Percentiles rank a stretch among this genome's conserved stretches.
These are phyloP conservation scores for Schrankia costaestrigalis DNA, from an alignment of 2,888 invertebrate species.

Conservation along the genomic window DNA sequence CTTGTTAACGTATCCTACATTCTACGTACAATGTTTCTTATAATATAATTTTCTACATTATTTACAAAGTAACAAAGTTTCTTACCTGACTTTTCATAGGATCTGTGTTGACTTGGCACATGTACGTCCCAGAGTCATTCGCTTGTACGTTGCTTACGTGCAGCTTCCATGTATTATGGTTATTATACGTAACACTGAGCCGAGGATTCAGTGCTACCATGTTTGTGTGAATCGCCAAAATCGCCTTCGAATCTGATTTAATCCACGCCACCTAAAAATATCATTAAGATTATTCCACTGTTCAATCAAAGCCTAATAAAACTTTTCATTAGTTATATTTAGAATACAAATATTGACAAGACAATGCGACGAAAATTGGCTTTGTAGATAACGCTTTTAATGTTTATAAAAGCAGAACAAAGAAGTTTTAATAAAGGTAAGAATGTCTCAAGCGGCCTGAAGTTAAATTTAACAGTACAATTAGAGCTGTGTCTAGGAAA, in stretches of 20 bases:
- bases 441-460: constrained; percentile 23
- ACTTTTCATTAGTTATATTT: constrained; percentile 21
- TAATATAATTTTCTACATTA: neutral
- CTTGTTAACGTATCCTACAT: too few relatives aligned
- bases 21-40: neutral
- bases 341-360: constrained; percentile 24
- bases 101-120: constrained; percentile 96
- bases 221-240: constrained; percentile 92
- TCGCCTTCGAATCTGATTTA: constrained; percentile 94
- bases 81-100: constrained; percentile 93
- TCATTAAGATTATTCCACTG: constrained; percentile 21
- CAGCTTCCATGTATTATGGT: constrained; percentile 96
- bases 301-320: constrained; percentile 23
- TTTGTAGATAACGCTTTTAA: constrained; percentile 5
- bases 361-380: constrained; percentile 19
- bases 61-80: constrained; percentile 9
- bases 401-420: constrained; percentile 13
- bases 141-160: constrained; percentile 94
- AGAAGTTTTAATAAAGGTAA: constrained; percentile 27
- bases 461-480: constrained; percentile 51
- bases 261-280: constrained; percentile 92
- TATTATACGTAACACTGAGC: constrained; percentile 93
- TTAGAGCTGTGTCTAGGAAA: constrained; percentile 51
- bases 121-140: constrained; percentile 95
- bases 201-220: constrained; percentile 94